Base-by-base conservation (phyloP, 2,113 vertebrate species). In the Atlantisia rogersi region DNA sequence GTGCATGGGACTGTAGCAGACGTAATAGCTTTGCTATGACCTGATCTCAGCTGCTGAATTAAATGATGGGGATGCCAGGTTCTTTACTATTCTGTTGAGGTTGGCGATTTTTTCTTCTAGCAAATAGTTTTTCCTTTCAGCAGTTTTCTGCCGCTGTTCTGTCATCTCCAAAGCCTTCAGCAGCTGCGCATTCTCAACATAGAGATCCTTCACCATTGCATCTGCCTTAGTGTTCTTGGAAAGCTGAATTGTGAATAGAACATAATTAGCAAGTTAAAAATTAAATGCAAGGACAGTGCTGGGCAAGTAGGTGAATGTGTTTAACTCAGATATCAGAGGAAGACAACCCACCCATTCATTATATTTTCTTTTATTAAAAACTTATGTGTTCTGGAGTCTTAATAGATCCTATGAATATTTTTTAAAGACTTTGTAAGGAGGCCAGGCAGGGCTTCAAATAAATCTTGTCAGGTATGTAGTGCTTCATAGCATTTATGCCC, bases 71-170 rank as follows among this genome's bases (percentile, higher is more conserved):
- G 99, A 98, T 32, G 98, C 98, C 69, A 99, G 96, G 71, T 98
- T 99, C 80, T 98, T 98, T 59, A 99, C 98, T 5, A 99, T 99
- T n/a, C 98, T 98, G 92, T 98, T 99, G 39, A 99, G 99, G 95
- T 98, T 99, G 82, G 98, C 98, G 89, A 99, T 99, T 95, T 99
- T 99, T 95, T 99, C 99, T 32, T 99, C 99, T 63, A 99, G 97
- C 15, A 99, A 97, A 95, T 98, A 99, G 98, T 99, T 99, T 86
- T 98, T 99, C 98, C 99, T 99, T 94, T 99, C 99, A 0, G 98
- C 95, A 1, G 98, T 98, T 88, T 98, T 99, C 80, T 99, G 99
- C 68, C 98, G 95, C 95, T 99, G 98, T 92, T 99, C 98, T 0
- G 98, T 99, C 59, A 97, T 96, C 97, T 99, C 98, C 98, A 99